Evolutionary conservation across 1,140 invertebrate species (phyloP), one percentile per base, ranked within the genome.

Genomic region (Proctacanthus coquilletti): DNA sequence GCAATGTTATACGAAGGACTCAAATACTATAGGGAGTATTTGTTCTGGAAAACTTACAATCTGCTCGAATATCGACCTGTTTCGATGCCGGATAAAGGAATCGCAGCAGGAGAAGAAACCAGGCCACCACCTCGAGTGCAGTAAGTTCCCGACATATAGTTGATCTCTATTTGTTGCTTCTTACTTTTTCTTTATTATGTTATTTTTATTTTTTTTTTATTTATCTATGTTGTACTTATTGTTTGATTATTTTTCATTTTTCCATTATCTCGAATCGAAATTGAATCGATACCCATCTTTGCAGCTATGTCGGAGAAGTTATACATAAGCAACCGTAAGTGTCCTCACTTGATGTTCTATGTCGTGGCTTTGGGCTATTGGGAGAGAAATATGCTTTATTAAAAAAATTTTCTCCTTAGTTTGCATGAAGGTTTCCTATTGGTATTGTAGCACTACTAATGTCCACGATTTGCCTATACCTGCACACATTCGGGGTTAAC

Each of bases 1-100:
- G 84, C 80, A 0, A 68, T 84, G 8, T 64, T 92, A 13, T 94
- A 93, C 55, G 89, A 94, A 63, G 86, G 84, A 11, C 68, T 94
- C 0, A 94, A 94, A 61, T 89, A 86, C 63, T 89, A 84, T 51
- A 74, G 82, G 42, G 82, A 86, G 62, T 80, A 80, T 62, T 61
- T 85, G 18, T 77, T 84, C 52, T 85, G 82, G 80, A 81, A 76
- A 62, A 79, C 80, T 0, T 83, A 84, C 52, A 81, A 77, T 51
- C 60, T 72, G 34, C 45, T 72, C 39, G 65, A 75, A 51, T 70
- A 81, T 41, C 64, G 74, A 38, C 80, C 81, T 17, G 80, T 86
- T 2, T 66, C 77, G 17, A 69, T 77, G 30, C 79, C 80, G 3
- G 66, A 65, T 38, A 68, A 79, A 30, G 82, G 83, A 62, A 69